Evolutionary conservation across 2,888 invertebrate genomes (phyloP), one percentile per base, ranked within the genome.

Genomic region (Dastarcus helophoroides): DNA sequence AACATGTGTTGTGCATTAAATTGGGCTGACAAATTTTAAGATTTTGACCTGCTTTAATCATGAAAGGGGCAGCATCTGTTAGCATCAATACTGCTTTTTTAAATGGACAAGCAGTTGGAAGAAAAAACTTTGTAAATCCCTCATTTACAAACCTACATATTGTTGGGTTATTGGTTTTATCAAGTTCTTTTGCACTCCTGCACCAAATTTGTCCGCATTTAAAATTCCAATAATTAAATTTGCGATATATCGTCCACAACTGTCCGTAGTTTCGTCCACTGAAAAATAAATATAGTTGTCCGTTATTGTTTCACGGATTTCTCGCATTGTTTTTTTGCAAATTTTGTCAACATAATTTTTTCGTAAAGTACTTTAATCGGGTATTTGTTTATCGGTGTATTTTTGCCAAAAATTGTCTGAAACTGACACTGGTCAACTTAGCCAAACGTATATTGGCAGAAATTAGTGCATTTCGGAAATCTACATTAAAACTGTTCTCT

Each of bases 1-100:
- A 16, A 36, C 51, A 53, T 15, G 50, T 49, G 9, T 49, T 29
- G 31, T 50, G 48, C 4, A 49, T 16, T 26, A 53, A 26, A 31
- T 46, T 46, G 4, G 43, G 42, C 29, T 42, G 46, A 13, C 46
- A 42, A 14, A 37, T 26, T 38, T 49, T 43, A 21, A 48, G 26
- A 26, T 30, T 33, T 33, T 38, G 28, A 26, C 33, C 43, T 22
- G 44, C 44, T 41, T 47, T 46, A 12, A 45, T 23, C 43, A 44
- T 47, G 31, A 48, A 46, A 5, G 38, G 27, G 23, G 43, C 45
- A 32, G 40, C 43, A 36, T 46, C 46, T 9, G 39, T 33, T n/a
- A 44, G 22, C 19, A 46, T 33, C 22, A 37, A 26, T 15, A 33
- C 28, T 27, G 30, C 11, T 21, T 36, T 38, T 24, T 35, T 35